Evolutionary conservation across 2,888 invertebrate species (phyloP).

Genomic region (Diarsia dahlii): DNA sequence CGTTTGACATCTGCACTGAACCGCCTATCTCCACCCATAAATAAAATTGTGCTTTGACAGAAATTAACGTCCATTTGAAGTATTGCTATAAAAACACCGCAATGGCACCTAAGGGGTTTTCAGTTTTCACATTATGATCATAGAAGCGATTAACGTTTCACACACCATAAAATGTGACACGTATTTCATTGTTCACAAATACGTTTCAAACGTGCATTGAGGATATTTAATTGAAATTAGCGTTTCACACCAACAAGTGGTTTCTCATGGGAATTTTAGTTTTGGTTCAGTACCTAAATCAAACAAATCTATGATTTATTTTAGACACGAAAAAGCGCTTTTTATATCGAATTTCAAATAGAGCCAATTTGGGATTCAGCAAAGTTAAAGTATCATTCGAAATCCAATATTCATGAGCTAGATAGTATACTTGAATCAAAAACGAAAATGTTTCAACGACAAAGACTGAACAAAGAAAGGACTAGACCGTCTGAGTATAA

Average conservation of each 20-base stretch:
- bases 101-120: conserved; percentile 14
- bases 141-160: conserved; percentile 35
- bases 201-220: conserved; percentile 33
- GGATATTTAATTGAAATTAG: conserved; percentile 22
- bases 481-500: conserved; percentile 23
- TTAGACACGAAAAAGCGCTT: conserved; percentile 28
- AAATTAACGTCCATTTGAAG: conserved; percentile 35
- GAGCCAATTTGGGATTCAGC: conserved; percentile 20
- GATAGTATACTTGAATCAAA: conserved; percentile 28
- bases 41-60: conserved; percentile 38
- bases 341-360: conserved; percentile 13
- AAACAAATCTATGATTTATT: conserved; percentile 14
- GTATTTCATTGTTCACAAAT: conserved; percentile 42
- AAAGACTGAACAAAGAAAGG: conserved; percentile 46
- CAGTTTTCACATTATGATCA: conserved; percentile 36
- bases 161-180: conserved; percentile 34
- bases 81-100: conserved; percentile 19
- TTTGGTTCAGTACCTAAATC: conserved; percentile 29
- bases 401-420: conserved; percentile 46
- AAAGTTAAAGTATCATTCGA: conserved; percentile 38
- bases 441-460: conserved; percentile 36
- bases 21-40: conserved; percentile 33
- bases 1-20: conserved; percentile 53
- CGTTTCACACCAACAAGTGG: conserved; percentile 44
- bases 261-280: conserved; percentile 47